phyloP scores from a whole-genome alignment of 2,888 invertebrate species.

The Cetonia aurata region DNA sequence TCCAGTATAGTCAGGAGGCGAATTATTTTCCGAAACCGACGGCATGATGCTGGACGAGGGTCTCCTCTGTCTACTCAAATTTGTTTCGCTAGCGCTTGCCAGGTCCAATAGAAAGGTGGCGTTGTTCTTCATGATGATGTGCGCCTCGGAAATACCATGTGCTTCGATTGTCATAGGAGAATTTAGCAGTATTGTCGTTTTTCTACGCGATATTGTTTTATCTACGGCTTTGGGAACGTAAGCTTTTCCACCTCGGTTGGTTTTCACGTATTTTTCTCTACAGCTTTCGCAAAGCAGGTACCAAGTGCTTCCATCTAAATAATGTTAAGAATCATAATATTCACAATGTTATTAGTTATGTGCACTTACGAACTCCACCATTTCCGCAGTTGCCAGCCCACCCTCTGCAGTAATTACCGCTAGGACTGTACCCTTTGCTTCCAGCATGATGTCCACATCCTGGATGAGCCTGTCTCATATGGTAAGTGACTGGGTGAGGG shows the following conservation, averaged over 20 bases:
- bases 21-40: conserved; percentile 71
- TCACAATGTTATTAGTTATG: background rate
- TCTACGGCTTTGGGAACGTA: conserved; percentile 59
- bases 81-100: conserved; percentile 78
- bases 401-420: conserved; percentile 87
- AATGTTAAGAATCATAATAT: background rate
- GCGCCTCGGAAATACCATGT: conserved; percentile 63
- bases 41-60: conserved; percentile 65
- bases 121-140: conserved; percentile 90
- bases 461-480: conserved; percentile 91
- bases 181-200: conserved; percentile 57
- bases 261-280: conserved; percentile 79
- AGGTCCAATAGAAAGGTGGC: conserved; percentile 93
- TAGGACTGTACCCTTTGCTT: conserved; percentile 93
- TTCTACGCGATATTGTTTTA: conserved; percentile 54
- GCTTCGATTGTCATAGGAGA: conserved; percentile 46
- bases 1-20: conserved; percentile 68
- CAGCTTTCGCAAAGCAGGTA: conserved; percentile 94
- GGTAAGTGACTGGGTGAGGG: conserved; percentile 87
- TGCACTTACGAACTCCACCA: conserved; percentile 78
- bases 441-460: conserved; percentile 90
- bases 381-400: conserved; percentile 93
- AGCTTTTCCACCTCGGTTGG: conserved; percentile 62
- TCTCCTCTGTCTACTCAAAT: conserved; percentile 58
- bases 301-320: conserved; percentile 68